Evolutionary conservation across 2,888 invertebrate species (phyloP).

Genomic region (Heliconius sara): DNA sequence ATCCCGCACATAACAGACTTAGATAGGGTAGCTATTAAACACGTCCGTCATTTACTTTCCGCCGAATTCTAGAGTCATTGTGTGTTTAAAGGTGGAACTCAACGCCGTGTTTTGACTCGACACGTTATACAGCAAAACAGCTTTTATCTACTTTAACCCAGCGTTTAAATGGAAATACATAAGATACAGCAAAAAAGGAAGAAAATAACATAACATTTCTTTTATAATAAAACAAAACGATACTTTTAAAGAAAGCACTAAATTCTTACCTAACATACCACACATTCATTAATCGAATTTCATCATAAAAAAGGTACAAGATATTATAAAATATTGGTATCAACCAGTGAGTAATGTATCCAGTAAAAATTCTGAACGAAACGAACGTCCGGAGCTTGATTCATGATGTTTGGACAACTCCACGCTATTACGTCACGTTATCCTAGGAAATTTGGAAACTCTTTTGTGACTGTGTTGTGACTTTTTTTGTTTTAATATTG

Average conservation of each 20-base stretch:
- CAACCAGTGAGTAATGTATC: constrained; percentile 43
- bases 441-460: constrained; percentile 23
- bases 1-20: no score
- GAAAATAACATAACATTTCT: background rate
- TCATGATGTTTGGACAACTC: constrained; percentile 55
- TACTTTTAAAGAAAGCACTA: background rate
- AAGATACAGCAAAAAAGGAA: no score
- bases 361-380: constrained; percentile 41
- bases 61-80: no score
- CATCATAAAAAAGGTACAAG: background rate
- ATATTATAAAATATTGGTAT: constrained; percentile 16
- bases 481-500: constrained; percentile 20
- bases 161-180: no score
- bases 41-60: no score
- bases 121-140: no score
- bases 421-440: constrained; percentile 29
- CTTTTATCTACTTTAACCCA: no score
- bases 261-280: background rate
- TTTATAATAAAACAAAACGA: background rate
- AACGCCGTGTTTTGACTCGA: no score
- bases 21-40: no score
- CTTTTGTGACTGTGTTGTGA: background rate
- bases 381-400: constrained; percentile 54
- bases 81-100: no score
- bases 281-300: background rate